phyloP scores from a whole-genome alignment of 2,113 vertebrate genomes.

The Maylandia zebra region DNA sequence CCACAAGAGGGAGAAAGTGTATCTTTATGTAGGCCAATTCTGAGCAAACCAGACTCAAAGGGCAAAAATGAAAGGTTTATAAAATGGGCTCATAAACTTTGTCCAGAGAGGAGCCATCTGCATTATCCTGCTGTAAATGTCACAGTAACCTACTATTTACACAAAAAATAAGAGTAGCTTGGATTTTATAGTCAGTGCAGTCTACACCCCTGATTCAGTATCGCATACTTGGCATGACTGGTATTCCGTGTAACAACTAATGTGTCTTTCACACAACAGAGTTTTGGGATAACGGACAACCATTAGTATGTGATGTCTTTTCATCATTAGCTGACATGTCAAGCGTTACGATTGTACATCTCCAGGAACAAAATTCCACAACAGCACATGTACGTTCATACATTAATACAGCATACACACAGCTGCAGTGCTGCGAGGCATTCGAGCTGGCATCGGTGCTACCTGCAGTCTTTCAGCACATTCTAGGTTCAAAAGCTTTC shows the following conservation, averaged over 20 bases:
- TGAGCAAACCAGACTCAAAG: not conserved
- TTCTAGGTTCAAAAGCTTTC: slow-evolving; percentile 45
- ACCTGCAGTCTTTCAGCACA: slow-evolving; percentile 58
- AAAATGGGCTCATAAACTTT: not conserved
- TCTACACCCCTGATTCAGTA: not conserved
- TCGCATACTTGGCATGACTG: not conserved
- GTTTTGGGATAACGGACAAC: not conserved
- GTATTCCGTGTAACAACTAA: not conserved
- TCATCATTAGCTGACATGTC: slow-evolving; percentile 1
- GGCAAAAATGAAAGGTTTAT: not conserved
- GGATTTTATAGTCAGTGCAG: not conserved
- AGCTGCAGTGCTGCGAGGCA: slow-evolving; percentile 46
- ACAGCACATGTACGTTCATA: not conserved
- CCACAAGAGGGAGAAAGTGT: slow-evolving; percentile 33
- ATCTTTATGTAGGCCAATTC: not conserved
- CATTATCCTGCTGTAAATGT: not conserved
- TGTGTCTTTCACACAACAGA: not conserved
- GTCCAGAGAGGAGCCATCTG: not conserved
- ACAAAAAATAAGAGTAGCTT: not conserved
- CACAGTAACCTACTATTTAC: not conserved
- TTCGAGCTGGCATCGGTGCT: slow-evolving; percentile 11
- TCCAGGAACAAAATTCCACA: not conserved
- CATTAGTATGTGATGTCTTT: not conserved
- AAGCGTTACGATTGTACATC: not conserved
- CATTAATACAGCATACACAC: slow-evolving; percentile 36